Base-by-base conservation (phyloP, 1,140 invertebrate species). In the Nasonia vitripennis region DNA sequence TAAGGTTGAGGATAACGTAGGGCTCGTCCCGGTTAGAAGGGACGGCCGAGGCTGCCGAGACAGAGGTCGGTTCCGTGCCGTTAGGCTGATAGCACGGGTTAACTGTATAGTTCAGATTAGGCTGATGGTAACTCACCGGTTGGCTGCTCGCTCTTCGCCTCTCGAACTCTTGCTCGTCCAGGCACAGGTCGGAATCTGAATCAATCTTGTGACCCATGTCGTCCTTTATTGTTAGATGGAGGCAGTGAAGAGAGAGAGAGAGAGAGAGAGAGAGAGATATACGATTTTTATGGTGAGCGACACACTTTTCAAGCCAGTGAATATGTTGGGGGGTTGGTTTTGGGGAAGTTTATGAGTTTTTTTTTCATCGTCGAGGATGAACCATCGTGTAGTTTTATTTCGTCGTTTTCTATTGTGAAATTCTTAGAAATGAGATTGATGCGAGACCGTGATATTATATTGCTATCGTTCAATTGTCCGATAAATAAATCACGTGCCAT, bases 161-260 rank as follows among this genome's bases (percentile, higher is more conserved):
- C 41, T 92, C 92, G 80, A 91, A 86, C 71, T 93, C 93, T 67
- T 90, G 91, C 87, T 97, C 96, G 89, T 97, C 97, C 86, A 97
- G 95, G 91, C 97, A 98, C 73, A 98, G 94, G 92, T 98, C 97
- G 27, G 96, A 97, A 93, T 98, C 97, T 14, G 97, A 98, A 91
- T 97, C 97, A 41, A 94, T 94, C 89, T 95, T 94, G 86, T 95
- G 93, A 87, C 95, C 94, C 84, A 94, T 92, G 87, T 94, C 94
- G 88, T 96, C 96, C 96, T 96, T 90, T 86, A 68, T 71, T 70
- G 68, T 71, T 71, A 71, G 68, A 31, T 31, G 68, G 23, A 34
- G 3, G 68, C 55, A 62, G 4, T 20, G 12, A 67, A 67, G 62
- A n/a, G 62, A n/a, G 14, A n/a, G 14, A 17, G 14, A 71, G 27